phyloP scores from a whole-genome alignment of 2,797 vertebrate genomes.

The Glossophaga mutica region DNA sequence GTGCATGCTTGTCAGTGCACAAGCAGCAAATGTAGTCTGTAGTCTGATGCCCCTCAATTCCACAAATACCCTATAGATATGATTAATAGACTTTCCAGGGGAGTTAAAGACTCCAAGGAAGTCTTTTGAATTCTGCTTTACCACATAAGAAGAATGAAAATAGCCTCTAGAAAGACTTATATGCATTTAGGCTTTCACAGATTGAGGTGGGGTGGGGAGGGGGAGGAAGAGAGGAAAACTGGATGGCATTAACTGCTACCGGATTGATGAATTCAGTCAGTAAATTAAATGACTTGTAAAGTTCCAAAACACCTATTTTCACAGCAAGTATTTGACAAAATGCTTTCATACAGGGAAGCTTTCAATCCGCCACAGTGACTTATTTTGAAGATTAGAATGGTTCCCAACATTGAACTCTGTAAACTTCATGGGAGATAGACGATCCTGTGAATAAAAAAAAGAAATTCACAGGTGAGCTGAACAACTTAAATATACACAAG shows the following conservation, averaged over 20 bases:
- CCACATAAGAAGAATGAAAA: conserved; percentile 66
- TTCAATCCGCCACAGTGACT: conserved; percentile 52
- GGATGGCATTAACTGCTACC: conserved; percentile 66
- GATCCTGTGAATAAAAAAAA: conserved; percentile 60
- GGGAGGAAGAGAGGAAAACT: conserved; percentile 58
- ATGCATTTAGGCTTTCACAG: conserved; percentile 52
- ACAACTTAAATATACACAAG: background rate
- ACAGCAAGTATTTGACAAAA: conserved; percentile 65
- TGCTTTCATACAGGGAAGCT: conserved; percentile 68
- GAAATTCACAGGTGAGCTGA: conserved; percentile 47
- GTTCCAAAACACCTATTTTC: conserved; percentile 68
- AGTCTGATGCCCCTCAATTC: background rate
- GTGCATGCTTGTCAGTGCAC: conserved; percentile 40
- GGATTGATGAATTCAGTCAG: conserved; percentile 65
- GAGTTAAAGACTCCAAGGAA: conserved; percentile 73
- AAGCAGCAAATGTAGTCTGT: background rate
- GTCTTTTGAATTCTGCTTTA: conserved; percentile 65
- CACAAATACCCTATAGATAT: conserved; percentile 26
- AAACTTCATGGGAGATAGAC: conserved; percentile 40
- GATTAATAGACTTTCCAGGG: conserved; percentile 41
- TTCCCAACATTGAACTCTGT: conserved; percentile 65
- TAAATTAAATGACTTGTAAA: conserved; percentile 67
- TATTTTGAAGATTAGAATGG: conserved; percentile 71
- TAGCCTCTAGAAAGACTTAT: conserved; percentile 61
- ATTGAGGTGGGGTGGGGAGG: background rate